Evolutionary conservation across 2,888 invertebrate species (phyloP), one percentile per base, ranked within the genome.

Genomic region (Lamproptera curius): DNA sequence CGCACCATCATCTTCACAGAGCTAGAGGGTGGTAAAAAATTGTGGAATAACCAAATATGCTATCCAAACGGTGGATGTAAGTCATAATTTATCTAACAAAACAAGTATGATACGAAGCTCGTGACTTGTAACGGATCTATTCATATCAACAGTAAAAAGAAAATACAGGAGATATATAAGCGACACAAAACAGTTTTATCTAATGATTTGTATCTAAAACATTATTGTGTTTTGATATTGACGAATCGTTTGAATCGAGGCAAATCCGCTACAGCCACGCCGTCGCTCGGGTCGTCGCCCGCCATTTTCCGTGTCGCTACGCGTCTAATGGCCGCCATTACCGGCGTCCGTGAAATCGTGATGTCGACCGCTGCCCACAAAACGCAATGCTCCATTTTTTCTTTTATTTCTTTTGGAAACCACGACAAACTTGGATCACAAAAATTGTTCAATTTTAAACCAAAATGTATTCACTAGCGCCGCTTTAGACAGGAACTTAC

Each of bases 321-420:
- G 53, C 62, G 61, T 70, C 68, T 80, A 81, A 80, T 80, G 71
- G 74, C 68, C 38, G 63, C 73, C 66, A 79, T 79, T 76, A 82
- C 73, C 54, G 66, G 36, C 56, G 72, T 58, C 76, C 76, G 75
- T 81, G 75, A 81, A 81, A 75, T 81, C 78, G 76, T 79, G 75
- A 76, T 73, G 75, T 56, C 72, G 68, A 67, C 68, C 71, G 70
- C 67, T 72, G 70, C 70, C 76, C 74, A 76, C 75, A 75, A 74
- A 75, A 72, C 64, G 65, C 65, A 68, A 70, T 68, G 67, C 63
- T 73, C 63, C 67, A 71, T 73, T 76, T 76, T 76, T 73, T 66
- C 70, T 64, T 71, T 70, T 37, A 33, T 37, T 45, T 46, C 35
- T 48, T n/a, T 23, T 16, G 15, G 42, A 38, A 38, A 34, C 42